These are phyloP conservation scores for Eira barbara DNA, from an alignment of 2,113 vertebrate species.

Conservation along the genomic window DNA sequence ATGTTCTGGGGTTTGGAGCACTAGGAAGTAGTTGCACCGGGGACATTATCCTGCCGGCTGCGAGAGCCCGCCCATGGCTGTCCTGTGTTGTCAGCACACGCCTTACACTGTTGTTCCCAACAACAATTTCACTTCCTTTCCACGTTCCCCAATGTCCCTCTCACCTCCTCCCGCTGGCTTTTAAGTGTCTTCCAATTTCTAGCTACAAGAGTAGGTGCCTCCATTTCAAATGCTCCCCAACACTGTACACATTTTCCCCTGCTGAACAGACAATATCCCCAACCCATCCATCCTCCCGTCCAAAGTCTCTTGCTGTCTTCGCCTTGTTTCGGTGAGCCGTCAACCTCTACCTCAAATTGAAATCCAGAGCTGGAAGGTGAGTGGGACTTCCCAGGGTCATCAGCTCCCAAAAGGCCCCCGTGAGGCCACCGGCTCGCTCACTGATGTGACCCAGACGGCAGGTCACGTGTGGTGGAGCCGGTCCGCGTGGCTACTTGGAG, in stretches of 20 bases:
- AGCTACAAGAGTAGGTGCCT: not conserved
- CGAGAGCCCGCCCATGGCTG: fast-evolving
- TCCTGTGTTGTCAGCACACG: fast-evolving
- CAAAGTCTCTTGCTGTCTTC: not conserved
- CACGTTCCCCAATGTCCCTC: not conserved
- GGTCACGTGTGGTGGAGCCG: not conserved
- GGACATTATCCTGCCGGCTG: fast-evolving
- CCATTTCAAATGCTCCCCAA: not conserved
- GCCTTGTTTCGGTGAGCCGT: not conserved
- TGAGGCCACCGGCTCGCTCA: not conserved
- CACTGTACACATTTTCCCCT: not conserved
- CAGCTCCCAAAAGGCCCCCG: not conserved
- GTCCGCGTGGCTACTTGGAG: not conserved
- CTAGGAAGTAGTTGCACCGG: fast-evolving
- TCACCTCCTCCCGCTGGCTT: not conserved
- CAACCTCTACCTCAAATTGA: slow-evolving; percentile 16
- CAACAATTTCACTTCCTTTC: not conserved
- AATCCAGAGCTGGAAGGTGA: slow-evolving; percentile 62
- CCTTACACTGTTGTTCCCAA: fast-evolving
- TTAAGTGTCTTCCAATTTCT: not conserved
- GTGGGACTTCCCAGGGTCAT: not conserved
- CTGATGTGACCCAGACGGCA: not conserved
- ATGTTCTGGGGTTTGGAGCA: too few relatives aligned
- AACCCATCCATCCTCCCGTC: not conserved
- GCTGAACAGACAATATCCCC: not conserved